Conservation (phyloP, 2,888 invertebrate genomes). For the Cerastis leucographa region DNA sequence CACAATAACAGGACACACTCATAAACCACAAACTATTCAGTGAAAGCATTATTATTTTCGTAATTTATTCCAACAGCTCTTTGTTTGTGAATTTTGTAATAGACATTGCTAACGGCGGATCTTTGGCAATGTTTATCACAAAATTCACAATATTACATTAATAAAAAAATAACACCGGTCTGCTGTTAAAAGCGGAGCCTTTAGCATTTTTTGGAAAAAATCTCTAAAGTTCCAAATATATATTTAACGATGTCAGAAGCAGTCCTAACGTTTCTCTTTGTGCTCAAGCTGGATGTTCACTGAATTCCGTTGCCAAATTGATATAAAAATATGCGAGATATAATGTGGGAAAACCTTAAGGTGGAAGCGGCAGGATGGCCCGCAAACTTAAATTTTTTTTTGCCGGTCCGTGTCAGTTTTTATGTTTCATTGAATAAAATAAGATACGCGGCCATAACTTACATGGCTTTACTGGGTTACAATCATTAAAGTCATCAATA, state of each 20-base stretch:
- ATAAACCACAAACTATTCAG: not conserved
- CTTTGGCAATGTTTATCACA: not conserved
- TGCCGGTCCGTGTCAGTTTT: too few species aligned
- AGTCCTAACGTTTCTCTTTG: conserved; percentile 29
- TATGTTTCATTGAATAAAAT: too few species aligned
- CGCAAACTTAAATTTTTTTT: too few species aligned
- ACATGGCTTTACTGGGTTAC: too few species aligned
- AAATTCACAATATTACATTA: not conserved
- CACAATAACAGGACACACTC: not conserved
- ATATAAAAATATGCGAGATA: conserved; percentile 32
- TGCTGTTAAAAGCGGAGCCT: not conserved
- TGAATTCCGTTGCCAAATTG: conserved; percentile 14
- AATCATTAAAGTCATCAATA: too few species aligned
- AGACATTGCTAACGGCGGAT: too few species aligned
- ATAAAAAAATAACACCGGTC: not conserved
- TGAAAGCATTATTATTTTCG: not conserved
- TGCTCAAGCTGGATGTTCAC: conserved; percentile 20
- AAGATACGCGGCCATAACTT: too few species aligned
- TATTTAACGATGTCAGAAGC: conserved; percentile 24
- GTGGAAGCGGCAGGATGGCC: too few species aligned
- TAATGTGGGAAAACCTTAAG: conserved; percentile 15
- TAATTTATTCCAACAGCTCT: not conserved
- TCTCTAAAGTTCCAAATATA: conserved; percentile 25
- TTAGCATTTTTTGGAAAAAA: conserved; percentile 5
- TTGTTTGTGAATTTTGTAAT: not conserved